Evolutionary conservation across 2,888 invertebrate genomes (phyloP), one percentile per base, ranked within the genome.

Genomic region (Pherbina coryleti): DNA sequence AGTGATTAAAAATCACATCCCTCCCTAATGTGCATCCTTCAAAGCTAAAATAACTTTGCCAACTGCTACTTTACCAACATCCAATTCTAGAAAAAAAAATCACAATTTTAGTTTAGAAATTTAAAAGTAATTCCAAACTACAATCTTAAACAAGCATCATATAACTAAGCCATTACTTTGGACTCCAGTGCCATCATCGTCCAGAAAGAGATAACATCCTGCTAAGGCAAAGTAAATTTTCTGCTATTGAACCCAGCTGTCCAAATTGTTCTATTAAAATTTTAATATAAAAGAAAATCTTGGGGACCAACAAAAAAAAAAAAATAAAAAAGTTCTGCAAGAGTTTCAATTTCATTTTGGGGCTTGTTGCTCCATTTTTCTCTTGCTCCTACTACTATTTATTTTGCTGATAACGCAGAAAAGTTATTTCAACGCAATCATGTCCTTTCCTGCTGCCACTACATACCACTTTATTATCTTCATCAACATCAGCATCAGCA

Each of bases 401-500:
- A 22, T 67, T 67, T 67, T 67, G 67, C 67, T 67, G 67, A 67
- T 67, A 67, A 67, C 67, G 44, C 67, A 37, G 37, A 67, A 67
- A 67, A 37, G 34, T 67, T 19, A 44, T 37, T 67, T 67, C 67
- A 67, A 34, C n/a, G 67, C 28, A 17, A 60, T 60, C 67, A 22
- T 62, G 55, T 55, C 19, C 55, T n/a, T 55, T 55, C 2, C 19
- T 19, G 22, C 55, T n/a, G 19, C 9, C 19, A n/a, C 64, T 34
- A n/a, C 28, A 19, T n/a, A 67, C 64, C 64, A 64, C 34, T 28
- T 28, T 71, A 72, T 70, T 77, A 75, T 55, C 75, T 74, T 76
- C 73, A 62, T 75, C 79, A 76, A 75, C 73, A 70, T 75, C 77
- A 66, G 78, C 79, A 73, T 76, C 76, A 49, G 22, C 31, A 25